Conservation (phyloP, 2,888 invertebrate genomes). For the Lordiphosa andalusiaca region DNA sequence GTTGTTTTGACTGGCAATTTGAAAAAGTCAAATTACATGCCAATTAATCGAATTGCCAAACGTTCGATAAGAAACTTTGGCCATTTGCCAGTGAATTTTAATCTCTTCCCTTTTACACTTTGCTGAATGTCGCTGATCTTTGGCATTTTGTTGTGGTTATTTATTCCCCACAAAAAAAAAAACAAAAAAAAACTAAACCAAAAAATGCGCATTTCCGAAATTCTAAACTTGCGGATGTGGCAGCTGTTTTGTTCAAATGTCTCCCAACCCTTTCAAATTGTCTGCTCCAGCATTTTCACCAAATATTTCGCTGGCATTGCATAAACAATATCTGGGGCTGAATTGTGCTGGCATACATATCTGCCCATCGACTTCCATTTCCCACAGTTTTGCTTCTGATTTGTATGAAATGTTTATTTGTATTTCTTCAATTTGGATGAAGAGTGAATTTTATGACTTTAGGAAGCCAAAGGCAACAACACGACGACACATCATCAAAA, state of each 20-base stretch:
- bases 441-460: slow-evolving; percentile 25
- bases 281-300: slow-evolving; percentile 15
- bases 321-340: slow-evolving; percentile 5
- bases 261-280: too few relatives aligned
- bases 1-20: not conserved
- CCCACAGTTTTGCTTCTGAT: slow-evolving; percentile 10
- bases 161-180: slow-evolving; percentile 13
- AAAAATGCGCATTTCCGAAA: slow-evolving; percentile 28
- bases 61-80: slow-evolving; percentile 26
- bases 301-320: slow-evolving; percentile 15
- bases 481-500: slow-evolving; percentile 28
- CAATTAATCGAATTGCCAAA: slow-evolving; percentile 18
- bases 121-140: slow-evolving; percentile 61
- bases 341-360: slow-evolving; percentile 19
- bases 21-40: slow-evolving; percentile 25
- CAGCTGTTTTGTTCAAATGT: not conserved
- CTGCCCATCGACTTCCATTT: slow-evolving; percentile 12
- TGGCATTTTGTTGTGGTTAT: slow-evolving; percentile 47
- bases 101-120: slow-evolving; percentile 7
- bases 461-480: slow-evolving; percentile 36
- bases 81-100: slow-evolving; percentile 28
- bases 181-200: not conserved
- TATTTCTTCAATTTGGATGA: slow-evolving; percentile 28
- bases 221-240: slow-evolving; percentile 49
- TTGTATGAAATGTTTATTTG: slow-evolving; percentile 46